Percentiles rank a stretch among this genome's conserved stretches.
Conservation (phyloP, 2,113 vertebrate genomes). For the Aramus guarauna region DNA sequence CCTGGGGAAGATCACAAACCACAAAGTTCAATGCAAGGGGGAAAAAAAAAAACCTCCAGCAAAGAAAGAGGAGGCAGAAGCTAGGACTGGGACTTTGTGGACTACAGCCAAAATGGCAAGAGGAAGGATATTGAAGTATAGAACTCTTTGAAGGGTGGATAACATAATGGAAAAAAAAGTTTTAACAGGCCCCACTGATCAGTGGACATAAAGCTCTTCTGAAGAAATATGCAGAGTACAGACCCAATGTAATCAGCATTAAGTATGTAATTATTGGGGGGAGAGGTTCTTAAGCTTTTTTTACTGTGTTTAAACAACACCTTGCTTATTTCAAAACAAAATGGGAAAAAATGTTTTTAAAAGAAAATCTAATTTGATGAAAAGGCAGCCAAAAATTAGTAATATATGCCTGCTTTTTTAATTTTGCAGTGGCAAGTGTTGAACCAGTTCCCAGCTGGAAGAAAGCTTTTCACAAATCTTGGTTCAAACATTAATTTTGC, state of each 20-base stretch:
- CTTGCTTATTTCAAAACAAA: not conserved
- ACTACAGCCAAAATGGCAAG: not conserved
- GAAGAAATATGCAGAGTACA: not conserved
- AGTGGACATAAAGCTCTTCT: not conserved
- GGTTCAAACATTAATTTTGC: not conserved
- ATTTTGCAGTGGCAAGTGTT: not conserved
- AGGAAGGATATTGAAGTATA: not conserved
- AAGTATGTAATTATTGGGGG: not conserved
- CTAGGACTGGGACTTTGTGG: not conserved
- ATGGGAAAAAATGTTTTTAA: not conserved
- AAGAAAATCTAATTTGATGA: not conserved
- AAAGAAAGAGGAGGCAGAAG: not conserved
- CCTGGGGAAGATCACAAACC: not conserved
- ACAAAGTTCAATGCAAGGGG: not conserved
- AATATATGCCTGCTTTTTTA: not conserved
- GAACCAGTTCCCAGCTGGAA: not conserved
- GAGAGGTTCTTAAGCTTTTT: not conserved
- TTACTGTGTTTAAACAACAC: not conserved
- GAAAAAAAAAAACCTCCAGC: not conserved
- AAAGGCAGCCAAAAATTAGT: not conserved
- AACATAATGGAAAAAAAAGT: not conserved
- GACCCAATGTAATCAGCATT: not conserved
- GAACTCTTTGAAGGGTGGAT: not conserved
- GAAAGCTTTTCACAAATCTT: not conserved
- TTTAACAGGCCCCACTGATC: not conserved